Evolutionary conservation across 2,888 invertebrate genomes (phyloP), one percentile per base, ranked within the genome.

Genomic region (Ectemnius cavifrons): DNA sequence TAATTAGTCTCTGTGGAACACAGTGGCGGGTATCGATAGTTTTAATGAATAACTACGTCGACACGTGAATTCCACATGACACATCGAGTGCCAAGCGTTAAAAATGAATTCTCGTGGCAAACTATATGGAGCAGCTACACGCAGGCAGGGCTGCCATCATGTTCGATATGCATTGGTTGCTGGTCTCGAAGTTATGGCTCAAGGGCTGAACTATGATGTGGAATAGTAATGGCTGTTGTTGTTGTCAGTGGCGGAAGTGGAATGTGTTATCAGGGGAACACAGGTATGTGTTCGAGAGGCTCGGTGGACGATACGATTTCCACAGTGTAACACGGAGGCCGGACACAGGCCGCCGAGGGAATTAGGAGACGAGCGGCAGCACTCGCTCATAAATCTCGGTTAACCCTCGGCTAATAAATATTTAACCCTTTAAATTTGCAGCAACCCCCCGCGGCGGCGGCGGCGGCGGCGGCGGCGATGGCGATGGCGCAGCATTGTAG

Each of bases 401-500:
- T 90, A 88, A 90, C 89, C 89, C 89, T 87, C 85, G 80, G 86
- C 90, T 91, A 90, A 91, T 91, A 91, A 90, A 91, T 91, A 91
- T 91, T 91, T 91, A 91, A 91, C 91, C 91, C 91, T 91, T 91
- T 91, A 90, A 90, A 90, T 91, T 91, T 90, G 90, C 91, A 90
- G 90, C 90, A 89, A 89, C 90, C 91, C 91, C 89, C 89, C 87
- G 89, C 91, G 86, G 37, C 11, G 37, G 11, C 37, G 37, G 37
- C 37, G 37, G 37, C 6, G 16, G 52, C 52, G n/a, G n/a, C 52
- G 4, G 89, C 8, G 37, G 8, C 16, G 52, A 16, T 16, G n/a
- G n/a, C 52, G n/a, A 14, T 52, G n/a, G 16, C 16, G 16, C 52
- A 14, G n/a, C 52, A 14, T 16, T 90, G 89, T 88, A 88, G 84